Percentiles rank a stretch among this genome's conserved stretches.
Evolutionary conservation across 2,888 invertebrate genomes (phyloP).

Genomic region (Acanthosepion esculentum): DNA sequence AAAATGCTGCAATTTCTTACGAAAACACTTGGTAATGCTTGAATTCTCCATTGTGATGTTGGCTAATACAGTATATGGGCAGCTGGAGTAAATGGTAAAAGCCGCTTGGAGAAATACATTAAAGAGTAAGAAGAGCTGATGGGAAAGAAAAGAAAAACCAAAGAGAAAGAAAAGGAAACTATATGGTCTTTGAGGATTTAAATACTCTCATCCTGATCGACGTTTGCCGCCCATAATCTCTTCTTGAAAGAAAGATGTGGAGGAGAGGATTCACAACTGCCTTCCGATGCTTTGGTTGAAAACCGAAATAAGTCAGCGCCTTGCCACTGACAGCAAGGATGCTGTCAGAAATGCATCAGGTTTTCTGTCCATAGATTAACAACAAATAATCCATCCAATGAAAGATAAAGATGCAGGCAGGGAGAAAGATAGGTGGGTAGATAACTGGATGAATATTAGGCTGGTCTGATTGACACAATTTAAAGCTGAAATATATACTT

Average conservation of each 20-base stretch:
- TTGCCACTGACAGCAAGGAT: not conserved
- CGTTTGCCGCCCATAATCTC: not conserved
- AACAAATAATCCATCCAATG: slow-evolving; percentile 1
- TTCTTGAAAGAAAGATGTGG: not conserved
- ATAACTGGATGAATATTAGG: not conserved
- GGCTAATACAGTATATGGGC: not conserved
- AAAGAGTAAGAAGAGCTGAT: not conserved
- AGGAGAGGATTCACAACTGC: slow-evolving; percentile 21
- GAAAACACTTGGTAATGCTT: not conserved
- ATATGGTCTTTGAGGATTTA: not conserved
- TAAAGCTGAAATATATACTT: not conserved
- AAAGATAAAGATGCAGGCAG: not conserved
- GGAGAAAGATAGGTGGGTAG: not conserved
- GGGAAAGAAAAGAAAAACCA: not conserved
- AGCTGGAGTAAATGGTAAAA: not conserved
- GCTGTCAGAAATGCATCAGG: not conserved
- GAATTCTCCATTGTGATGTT: not conserved
- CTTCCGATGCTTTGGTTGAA: not conserved
- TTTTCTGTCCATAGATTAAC: not conserved
- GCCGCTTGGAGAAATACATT: not conserved
- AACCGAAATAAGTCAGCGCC: slow-evolving; percentile 8
- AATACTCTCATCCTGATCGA: slow-evolving; percentile 1
- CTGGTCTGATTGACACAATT: not conserved
- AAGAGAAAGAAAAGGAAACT: not conserved
- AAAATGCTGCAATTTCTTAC: not conserved